Evolutionary conservation across 2,888 invertebrate genomes (phyloP), one percentile per base, ranked within the genome.

Genomic region (Crossocerus cetratus): DNA sequence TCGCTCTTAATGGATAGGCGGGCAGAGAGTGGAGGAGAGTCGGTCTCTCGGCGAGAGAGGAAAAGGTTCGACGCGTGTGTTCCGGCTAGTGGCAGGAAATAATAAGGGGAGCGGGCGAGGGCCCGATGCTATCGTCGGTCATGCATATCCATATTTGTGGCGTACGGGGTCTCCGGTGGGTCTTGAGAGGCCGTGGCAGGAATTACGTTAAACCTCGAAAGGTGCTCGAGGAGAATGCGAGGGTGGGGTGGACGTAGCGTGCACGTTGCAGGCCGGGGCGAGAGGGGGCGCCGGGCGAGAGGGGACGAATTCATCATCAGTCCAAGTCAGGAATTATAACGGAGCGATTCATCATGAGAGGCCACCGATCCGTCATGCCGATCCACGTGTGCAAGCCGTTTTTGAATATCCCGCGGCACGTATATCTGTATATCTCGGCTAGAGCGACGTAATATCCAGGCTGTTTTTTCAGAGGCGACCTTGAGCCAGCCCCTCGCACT

Each of bases 261-360:
- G 72, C 58, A 49, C 69, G 63, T 62, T 63, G 63, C 49, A 44
- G 68, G 49, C 21, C 45, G 32, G 62, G 57, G 59, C 3, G 32
- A 61, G 55, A 65, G 64, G 54, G 71, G 62, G 20, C 71, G 32
- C 72, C 58, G 78, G 78, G 66, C 69, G 69, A 55, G 72, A 59
- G 77, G 79, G 85, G 84, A 76, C 80, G 85, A 87, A 89, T 89
- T 88, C 87, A 88, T 88, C 89, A 89, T 88, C 87, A 84, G 88
- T 87, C 83, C 87, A 83, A 88, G 89, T 86, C 88, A 85, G 83
- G 85, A 88, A 88, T 89, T 86, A 88, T 87, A 87, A 86, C 86
- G 85, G 84, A 82, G 86, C 87, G 88, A 89, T 89, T 87, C 87
- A 89, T 89, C 89, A 89, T 84, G 82, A 81, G 84, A 74, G 83